phyloP scores from a whole-genome alignment of 2,888 invertebrate species.

The Acanthosepion lycidas region DNA sequence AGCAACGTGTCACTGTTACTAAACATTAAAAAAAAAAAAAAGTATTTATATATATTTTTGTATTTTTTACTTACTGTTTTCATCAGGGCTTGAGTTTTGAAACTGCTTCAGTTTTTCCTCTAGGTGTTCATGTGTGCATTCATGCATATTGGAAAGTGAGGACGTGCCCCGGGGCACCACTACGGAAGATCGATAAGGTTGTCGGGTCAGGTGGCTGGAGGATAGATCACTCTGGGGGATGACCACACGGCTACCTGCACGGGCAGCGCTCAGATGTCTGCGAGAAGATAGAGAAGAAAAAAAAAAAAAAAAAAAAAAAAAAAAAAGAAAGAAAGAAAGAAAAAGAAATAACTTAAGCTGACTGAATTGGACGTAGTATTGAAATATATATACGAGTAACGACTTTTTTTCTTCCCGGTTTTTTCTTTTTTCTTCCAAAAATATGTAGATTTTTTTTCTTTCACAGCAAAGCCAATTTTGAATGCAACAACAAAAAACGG shows the following conservation, averaged over 20 bases:
- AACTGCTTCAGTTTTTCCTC: constrained; percentile 60
- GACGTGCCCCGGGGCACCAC: not conserved
- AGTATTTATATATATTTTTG: no score
- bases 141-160: not conserved
- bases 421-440: not conserved
- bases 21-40: no score
- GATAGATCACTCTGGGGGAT: not conserved
- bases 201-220: not conserved
- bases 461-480: not conserved
- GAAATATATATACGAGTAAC: not conserved
- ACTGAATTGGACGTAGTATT: not conserved
- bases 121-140: constrained; percentile 46
- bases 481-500: no score
- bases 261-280: constrained; percentile 33
- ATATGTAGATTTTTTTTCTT: not conserved
- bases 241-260: constrained; percentile 22
- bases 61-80: not conserved
- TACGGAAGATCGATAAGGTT: not conserved
- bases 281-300: not conserved
- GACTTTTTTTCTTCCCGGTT: not conserved
- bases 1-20: no score
- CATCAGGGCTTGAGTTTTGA: not conserved
- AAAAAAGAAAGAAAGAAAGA: not conserved
- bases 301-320: not conserved
- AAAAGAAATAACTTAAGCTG: not conserved